These are phyloP conservation scores for Itoplectis maculator DNA, from an alignment of 2,888 invertebrate genomes.

Conservation along the genomic window DNA sequence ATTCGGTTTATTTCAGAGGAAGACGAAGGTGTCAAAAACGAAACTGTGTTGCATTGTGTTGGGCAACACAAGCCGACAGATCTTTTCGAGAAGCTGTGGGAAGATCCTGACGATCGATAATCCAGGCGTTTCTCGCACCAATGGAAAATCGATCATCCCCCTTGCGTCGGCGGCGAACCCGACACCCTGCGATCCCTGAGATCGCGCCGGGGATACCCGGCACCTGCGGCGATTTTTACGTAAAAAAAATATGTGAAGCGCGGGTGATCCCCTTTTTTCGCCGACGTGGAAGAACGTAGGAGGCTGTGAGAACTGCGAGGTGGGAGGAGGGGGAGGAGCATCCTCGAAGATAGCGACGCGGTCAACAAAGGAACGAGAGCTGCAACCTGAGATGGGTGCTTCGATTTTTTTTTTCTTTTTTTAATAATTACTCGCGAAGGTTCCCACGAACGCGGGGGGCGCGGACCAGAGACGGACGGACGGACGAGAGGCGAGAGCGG, in stretches of 20 bases:
- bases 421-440: slow-evolving; percentile 83
- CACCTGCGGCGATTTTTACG: slow-evolving; percentile 53
- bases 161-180: slow-evolving; percentile 47
- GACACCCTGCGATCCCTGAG: slow-evolving; percentile 66
- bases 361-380: slow-evolving; percentile 83
- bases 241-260: slow-evolving; percentile 46
- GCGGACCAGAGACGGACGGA: slow-evolving; percentile 73
- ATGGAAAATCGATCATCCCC: slow-evolving; percentile 63
- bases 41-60: neutral
- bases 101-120: slow-evolving; percentile 54
- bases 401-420: slow-evolving; percentile 74
- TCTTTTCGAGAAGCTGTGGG: slow-evolving; percentile 26
- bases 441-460: slow-evolving; percentile 84
- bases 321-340: slow-evolving; percentile 76
- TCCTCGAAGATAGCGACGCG: slow-evolving; percentile 82
- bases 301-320: no score
- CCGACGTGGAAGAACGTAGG: slow-evolving; percentile 62
- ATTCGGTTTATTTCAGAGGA: neutral
- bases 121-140: slow-evolving; percentile 51
- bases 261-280: slow-evolving; percentile 54
- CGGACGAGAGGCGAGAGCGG: slow-evolving; percentile 66
- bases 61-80: neutral
- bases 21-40: neutral
- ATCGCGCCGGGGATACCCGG: slow-evolving; percentile 60
- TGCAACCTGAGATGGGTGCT: slow-evolving; percentile 80